phyloP scores from a whole-genome alignment of 2,797 vertebrate species.

The Megalops cyprinoides region DNA sequence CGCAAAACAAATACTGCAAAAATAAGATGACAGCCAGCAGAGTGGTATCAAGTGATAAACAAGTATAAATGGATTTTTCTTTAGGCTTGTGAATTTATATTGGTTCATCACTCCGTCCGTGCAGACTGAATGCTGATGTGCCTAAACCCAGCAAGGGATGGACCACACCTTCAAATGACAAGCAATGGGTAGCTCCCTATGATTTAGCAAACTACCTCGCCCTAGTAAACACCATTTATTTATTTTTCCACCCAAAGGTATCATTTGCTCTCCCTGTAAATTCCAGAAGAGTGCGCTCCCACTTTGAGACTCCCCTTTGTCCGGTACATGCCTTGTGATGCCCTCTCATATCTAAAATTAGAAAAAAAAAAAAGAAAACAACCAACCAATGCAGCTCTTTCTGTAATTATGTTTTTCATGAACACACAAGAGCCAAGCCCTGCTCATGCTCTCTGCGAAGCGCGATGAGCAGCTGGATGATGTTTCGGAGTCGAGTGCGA shows the following conservation, averaged over 20 bases:
- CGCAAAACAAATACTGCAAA: too few species aligned
- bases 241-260: not conserved
- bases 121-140: not conserved
- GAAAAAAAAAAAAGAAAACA: not conserved
- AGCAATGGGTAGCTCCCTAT: not conserved
- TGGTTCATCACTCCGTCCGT: constrained; percentile 3
- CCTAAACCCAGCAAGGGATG: not conserved
- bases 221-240: not conserved
- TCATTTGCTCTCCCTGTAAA: not conserved
- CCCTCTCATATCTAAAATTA: not conserved
- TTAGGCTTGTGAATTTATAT: constrained; percentile 2
- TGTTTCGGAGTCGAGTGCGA: too few species aligned
- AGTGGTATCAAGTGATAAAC: too few species aligned
- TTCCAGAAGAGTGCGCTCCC: not conserved
- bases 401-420: too few species aligned
- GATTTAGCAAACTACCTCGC: not conserved
- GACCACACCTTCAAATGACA: not conserved
- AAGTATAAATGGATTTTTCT: not conserved
- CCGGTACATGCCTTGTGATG: not conserved
- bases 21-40: not conserved
- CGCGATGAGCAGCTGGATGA: not conserved
- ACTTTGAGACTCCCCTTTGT: not conserved
- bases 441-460: not conserved
- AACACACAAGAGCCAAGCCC: too few species aligned
- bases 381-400: too few species aligned